Base-by-base conservation (phyloP, 2,797 vertebrate species). In the Oreortyx pictus region DNA sequence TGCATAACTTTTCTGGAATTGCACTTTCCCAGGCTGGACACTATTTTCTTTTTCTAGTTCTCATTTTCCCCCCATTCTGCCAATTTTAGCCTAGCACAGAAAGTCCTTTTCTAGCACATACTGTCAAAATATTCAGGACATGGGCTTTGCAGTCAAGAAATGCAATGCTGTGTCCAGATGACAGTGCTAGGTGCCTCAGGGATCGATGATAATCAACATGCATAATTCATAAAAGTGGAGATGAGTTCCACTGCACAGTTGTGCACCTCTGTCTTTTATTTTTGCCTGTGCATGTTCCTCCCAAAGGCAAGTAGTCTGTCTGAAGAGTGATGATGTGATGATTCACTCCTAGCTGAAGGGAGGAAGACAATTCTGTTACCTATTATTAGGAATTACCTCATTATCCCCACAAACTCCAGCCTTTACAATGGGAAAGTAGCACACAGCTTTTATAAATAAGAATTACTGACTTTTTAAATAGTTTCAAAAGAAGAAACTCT, bases 401-500 rank as follows among this genome's bases (percentile, higher is more conserved):
- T 91, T 95, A 95, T 95, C 89, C 92, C 95, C 66, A 92, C 41
- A 71, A 97, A 89, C 62, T 95, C 94, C 96, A 94, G 95, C 91
- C 92, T 96, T 96, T 94, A 93, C 81, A 95, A 96, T 1, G 90
- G 94, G 94, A 97, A 97, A 97, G 93, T 94, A 94, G 95, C 91
- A 93, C 87, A 96, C 94, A 96, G 88, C 93, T 96, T 97, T 97
- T 96, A 96, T 97, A 97, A 96, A 93, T 95, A 97, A 97, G 96
- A 96, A 96, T 96, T 94, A 97, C 22, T 92, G 92, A 92, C 90
- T 96, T 95, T 97, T 97, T 97, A 97, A 98, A 98, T 96, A 98
- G 97, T 97, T 97, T 98, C 97, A 97, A 97, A 97, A 98, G 97
- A 97, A 97, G 97, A 96, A 97, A 97, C 95, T 96, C 96, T 97